A percentile compares a stretch with the other conserved stretches of the same genome.
phyloP scores from a whole-genome alignment of 2,113 vertebrate genomes.

The Madoqua kirkii region DNA sequence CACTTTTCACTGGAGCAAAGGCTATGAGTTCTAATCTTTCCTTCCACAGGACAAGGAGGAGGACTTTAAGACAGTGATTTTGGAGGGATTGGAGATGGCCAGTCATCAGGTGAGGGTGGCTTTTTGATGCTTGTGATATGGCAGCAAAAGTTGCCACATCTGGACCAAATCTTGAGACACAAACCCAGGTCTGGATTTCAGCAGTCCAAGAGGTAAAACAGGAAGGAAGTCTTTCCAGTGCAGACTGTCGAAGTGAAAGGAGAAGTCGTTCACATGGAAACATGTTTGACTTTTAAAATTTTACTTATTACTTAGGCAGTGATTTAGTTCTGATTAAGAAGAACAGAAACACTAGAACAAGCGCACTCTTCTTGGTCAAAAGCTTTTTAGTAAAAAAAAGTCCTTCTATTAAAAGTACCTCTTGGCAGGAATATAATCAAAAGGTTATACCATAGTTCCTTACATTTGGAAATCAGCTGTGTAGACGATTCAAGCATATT shows the following conservation, averaged over 20 bases:
- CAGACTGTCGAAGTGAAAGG: conserved; percentile 3
- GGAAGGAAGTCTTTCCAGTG: conserved; percentile 22
- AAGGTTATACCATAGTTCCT: neutral
- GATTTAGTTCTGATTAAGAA: neutral
- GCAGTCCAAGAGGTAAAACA: conserved; percentile 32
- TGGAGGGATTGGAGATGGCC: conserved; percentile 84
- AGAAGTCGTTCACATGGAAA: neutral
- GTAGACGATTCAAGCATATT: neutral
- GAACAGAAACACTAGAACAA: neutral
- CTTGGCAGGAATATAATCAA: neutral
- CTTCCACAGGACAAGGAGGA: conserved; percentile 84
- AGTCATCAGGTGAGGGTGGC: conserved; percentile 84
- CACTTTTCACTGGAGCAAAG: conserved; percentile 71
- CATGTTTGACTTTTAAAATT: neutral
- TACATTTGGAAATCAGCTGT: neutral
- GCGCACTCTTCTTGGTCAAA: neutral
- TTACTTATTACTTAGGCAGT: neutral
- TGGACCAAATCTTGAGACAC: conserved; percentile 60
- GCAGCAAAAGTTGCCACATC: conserved; percentile 62
- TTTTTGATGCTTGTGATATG: conserved; percentile 79
- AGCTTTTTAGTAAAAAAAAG: neutral
- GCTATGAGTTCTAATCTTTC: conserved; percentile 84
- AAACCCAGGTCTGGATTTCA: conserved; percentile 59
- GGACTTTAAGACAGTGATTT: conserved; percentile 83
- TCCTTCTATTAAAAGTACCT: neutral